Conservation (phyloP, 2,888 invertebrate genomes). For the Drosophila mercatorum region DNA sequence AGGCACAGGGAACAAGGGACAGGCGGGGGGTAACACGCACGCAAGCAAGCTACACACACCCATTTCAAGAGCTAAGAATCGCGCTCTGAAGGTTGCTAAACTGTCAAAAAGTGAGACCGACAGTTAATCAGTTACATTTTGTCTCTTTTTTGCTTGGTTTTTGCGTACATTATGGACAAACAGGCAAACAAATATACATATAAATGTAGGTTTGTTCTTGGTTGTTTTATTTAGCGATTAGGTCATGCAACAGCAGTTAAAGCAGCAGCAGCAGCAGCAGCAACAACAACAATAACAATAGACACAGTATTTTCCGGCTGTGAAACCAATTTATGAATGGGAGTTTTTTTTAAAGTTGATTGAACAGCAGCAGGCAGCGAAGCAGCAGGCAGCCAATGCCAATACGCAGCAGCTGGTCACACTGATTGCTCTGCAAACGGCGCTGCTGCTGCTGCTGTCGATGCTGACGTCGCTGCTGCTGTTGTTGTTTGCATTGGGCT, state of each 20-base stretch:
- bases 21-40: conserved; percentile 20
- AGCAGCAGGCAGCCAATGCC: conserved; percentile 21
- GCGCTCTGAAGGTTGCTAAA: conserved; percentile 47
- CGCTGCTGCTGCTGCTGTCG: conserved; percentile 15
- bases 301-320: conserved; percentile 61
- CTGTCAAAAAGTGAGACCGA: conserved; percentile 35
- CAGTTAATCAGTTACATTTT: conserved; percentile 53
- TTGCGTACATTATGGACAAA: conserved; percentile 22
- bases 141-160: conserved; percentile 39
- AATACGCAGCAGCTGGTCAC: conserved; percentile 29
- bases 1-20: neutral
- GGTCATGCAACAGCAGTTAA: conserved; percentile 71
- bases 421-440: conserved; percentile 22
- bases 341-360: conserved; percentile 60
- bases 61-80: conserved; percentile 1
- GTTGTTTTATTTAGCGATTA: conserved; percentile 61
- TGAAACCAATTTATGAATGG: conserved; percentile 68
- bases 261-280: conserved; percentile 20
- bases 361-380: conserved; percentile 31
- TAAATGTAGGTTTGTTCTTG: conserved; percentile 32
- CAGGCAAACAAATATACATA: conserved; percentile 4
- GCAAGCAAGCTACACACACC: conserved; percentile 26
- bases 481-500: conserved; percentile 66
- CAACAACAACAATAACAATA: conserved; percentile 37
- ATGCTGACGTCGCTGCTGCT: conserved; percentile 6